Base-by-base conservation (phyloP, 2,888 invertebrate genomes). In the Stenurella melanura region DNA sequence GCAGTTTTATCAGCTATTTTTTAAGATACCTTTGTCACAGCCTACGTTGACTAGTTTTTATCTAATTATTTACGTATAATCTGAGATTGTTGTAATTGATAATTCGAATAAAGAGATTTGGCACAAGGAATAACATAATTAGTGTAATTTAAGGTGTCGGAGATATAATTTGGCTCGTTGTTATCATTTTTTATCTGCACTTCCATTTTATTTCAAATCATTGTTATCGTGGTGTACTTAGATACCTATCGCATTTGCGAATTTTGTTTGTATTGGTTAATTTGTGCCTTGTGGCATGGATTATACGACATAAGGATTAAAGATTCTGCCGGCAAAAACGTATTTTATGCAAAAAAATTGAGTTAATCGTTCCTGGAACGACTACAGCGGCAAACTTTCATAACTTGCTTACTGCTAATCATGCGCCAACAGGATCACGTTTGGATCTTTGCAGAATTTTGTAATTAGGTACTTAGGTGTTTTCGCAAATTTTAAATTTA, bases 141-240 rank as follows among this genome's bases (percentile, higher is more conserved):
- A 42, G 15, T 42, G 21, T 64, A 12, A 64, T 42, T 64, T 64
- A 21, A 42, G 64, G 21, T 64, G 42, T 18, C 19, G 42, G 19
- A 42, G 9, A 19, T 12, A 42, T 64, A 63, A 64, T 42, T 19
- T 64, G 64, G 19, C 64, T 19, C 18, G 19, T 50, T 18, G 30
- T 60, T 63, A 63, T 63, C 63, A 19, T 19, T 19, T 42, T 64
- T 64, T 50, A 50, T 50, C 50, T n/a, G n/a, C n/a, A n/a, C 50
- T n/a, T 15, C 50, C n/a, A 50, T n/a, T n/a, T 50, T 50, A 50
- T 50, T 42, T 64, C 42, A 38, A 42, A 7, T 50, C 21, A 26
- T 26, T 19, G 2, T 64, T 42, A 64, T 42, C 17, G 38, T 21
- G 15, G 15, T n/a, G 4, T 17, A 18, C 10, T 10, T 1, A 30